Evolutionary conservation across 1,140 invertebrate genomes (phyloP), one percentile per base, ranked within the genome.

Genomic region (Akabosia matsudoensis): DNA sequence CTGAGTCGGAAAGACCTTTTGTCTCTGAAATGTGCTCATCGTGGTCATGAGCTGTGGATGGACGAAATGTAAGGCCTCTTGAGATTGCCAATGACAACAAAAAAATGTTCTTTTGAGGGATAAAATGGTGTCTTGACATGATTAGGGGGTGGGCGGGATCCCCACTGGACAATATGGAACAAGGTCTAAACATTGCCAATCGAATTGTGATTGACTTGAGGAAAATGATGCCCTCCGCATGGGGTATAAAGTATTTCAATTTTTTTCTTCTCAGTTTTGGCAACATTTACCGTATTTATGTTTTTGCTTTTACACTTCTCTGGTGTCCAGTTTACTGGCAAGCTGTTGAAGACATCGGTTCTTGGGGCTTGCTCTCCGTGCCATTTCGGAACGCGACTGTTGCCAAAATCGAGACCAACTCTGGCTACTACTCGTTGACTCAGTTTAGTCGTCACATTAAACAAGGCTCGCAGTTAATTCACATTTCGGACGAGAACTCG

Each of bases 31-130:
- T 61, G 52, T 28, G 52, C 64, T 33, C 73, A 61, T n/a, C 78
- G 45, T 30, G 76, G 76, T 0, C 80, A 81, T 54, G n/a, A 28
- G 10, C 31, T 81, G 0, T 81, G 80, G 80, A 81, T 81, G 80
- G 75, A 79, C 70, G 78, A 81, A 76, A 78, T 81, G 78, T 79
- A 79, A 73, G 33, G n/a, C n/a, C 54, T 74, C 10, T 24, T 10
- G 24, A 64, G 18, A 45, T 45, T 45, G 7, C 37, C 18, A 7
- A 45, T 67, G 13, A 67, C 24, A 56, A 56, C 10, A 13, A 22
- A 24, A 56, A 56, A 56, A 56, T 56, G 22, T 56, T n/a, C 24
- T 3, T 56, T 22, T 7, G 14, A 4, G 7, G 54, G 7, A 16
- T 16, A 24, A n/a, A 56, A 24, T 56, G 24, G 24, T 10, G 54